Base-by-base conservation (phyloP, 2,888 invertebrate genomes). In the Troides oblongomaculatus region DNA sequence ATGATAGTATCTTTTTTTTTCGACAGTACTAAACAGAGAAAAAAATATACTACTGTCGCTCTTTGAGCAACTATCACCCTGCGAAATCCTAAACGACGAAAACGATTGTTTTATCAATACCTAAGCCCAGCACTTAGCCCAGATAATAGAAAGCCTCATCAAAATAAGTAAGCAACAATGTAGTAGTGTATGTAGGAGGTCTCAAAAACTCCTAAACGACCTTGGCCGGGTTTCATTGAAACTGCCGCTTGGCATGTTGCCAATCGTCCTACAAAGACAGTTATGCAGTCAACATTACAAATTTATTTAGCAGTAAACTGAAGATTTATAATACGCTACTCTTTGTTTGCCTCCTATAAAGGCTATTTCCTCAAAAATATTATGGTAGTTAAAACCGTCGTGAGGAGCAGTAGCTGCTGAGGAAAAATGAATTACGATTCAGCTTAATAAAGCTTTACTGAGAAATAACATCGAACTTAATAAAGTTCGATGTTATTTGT, bases 241-340 rank as follows among this genome's bases (percentile, higher is more conserved):
- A 62, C 62, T 58, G 62, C 62, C 58, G 18, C 62, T 74, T 76
- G 74, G 76, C 76, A 68, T 30, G 36, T 39, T 17, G 69, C 75
- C 76, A 74, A 72, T 69, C 63, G 72, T 66, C 71, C 73, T 71
- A 73, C 69, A 72, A 72, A 76, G 69, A 71, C 72, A 72, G 72
- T 74, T 72, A 74, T 71, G 73, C 73, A 73, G 74, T 71, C 73
- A 70, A 73, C 72, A 74, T 71, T 72, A 73, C 71, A 72, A 73
- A 76, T 73, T 74, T 71, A 69, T 75, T 73, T 72, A 72, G 70
- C 71, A 73, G 71, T 74, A 74, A 75, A 74, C 59, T 71, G 67
- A 72, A 75, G 73, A 76, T 73, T 75, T 74, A 76, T 70, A 62
- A 36, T 43, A 66, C 59, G 58, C 66, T 66, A 62, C 58, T 63